These are phyloP conservation scores for Diarsia mendica DNA, from an alignment of 2,888 invertebrate genomes.

Conservation along the genomic window DNA sequence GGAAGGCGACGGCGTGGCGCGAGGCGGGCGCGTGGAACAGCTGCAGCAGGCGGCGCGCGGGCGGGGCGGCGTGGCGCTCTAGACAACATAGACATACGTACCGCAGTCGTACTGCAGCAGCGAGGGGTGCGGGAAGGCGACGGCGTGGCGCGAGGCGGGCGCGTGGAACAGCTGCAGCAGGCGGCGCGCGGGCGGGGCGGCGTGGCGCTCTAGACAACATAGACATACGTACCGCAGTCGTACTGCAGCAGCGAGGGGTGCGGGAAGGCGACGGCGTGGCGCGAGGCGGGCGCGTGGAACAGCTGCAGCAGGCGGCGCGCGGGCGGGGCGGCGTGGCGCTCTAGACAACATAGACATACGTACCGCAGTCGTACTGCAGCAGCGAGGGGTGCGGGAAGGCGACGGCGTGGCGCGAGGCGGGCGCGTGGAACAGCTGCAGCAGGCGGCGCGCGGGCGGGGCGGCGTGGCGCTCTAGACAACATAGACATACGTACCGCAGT, in stretches of 20 bases:
- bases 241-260: slow-evolving; percentile 99
- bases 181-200: slow-evolving; percentile 88
- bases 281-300: slow-evolving; percentile 95
- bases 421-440: slow-evolving; percentile 93
- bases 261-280: slow-evolving; percentile 98
- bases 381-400: slow-evolving; percentile 99
- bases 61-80: slow-evolving; percentile 2
- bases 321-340: slow-evolving; percentile 61
- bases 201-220: no score
- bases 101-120: slow-evolving; percentile 99
- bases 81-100: neutral
- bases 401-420: slow-evolving; percentile 95
- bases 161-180: slow-evolving; percentile 94
- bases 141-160: slow-evolving; percentile 94
- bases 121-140: slow-evolving; percentile 99
- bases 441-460: slow-evolving; percentile 90
- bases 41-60: slow-evolving; percentile 92
- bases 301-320: slow-evolving; percentile 92
- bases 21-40: slow-evolving; percentile 95
- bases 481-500: slow-evolving; percentile 92
- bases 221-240: slow-evolving; percentile 93
- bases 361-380: slow-evolving; percentile 99
- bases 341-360: neutral
- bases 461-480: no score
- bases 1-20: slow-evolving; percentile 97